Conservation (phyloP, 2,113 vertebrate species). For the Jaculus jaculus region DNA sequence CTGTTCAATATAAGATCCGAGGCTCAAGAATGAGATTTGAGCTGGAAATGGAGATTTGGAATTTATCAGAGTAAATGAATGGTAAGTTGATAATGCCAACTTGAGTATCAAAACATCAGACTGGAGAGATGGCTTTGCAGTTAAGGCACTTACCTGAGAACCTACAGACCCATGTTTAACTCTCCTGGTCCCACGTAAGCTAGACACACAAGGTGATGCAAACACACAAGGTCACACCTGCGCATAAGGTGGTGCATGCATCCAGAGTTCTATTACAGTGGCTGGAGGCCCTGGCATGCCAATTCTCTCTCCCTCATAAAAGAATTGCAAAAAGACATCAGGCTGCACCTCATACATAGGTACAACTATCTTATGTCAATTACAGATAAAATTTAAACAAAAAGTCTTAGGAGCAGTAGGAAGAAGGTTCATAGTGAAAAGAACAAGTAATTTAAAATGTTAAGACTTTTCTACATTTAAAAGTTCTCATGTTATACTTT, state of each 20-base stretch:
- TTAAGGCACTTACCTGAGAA: too few species aligned
- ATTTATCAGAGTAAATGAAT: background rate
- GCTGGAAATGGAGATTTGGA: background rate
- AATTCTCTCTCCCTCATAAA: too few species aligned
- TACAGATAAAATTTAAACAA: background rate
- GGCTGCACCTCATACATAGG: background rate
- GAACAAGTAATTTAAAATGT: background rate
- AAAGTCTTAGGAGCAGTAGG: background rate
- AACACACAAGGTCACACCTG: too few species aligned
- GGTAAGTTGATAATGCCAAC: background rate
- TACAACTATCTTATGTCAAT: background rate
- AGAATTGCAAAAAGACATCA: background rate
- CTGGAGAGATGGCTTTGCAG: too few species aligned
- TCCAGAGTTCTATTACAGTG: too few species aligned
- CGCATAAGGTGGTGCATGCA: too few species aligned
- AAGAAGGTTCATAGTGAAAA: background rate
- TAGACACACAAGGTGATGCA: too few species aligned
- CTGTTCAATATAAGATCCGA: background rate
- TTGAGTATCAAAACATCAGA: too few species aligned
- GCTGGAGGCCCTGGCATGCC: too few species aligned
- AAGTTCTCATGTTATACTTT: background rate
- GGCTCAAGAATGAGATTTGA: background rate
- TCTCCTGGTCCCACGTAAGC: too few species aligned
- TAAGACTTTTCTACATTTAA: background rate
- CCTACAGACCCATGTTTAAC: too few species aligned